Percentiles rank a stretch among this genome's conserved stretches.
phyloP scores from a whole-genome alignment of 2,797 vertebrate genomes.

The Benthosema pterotum region DNA sequence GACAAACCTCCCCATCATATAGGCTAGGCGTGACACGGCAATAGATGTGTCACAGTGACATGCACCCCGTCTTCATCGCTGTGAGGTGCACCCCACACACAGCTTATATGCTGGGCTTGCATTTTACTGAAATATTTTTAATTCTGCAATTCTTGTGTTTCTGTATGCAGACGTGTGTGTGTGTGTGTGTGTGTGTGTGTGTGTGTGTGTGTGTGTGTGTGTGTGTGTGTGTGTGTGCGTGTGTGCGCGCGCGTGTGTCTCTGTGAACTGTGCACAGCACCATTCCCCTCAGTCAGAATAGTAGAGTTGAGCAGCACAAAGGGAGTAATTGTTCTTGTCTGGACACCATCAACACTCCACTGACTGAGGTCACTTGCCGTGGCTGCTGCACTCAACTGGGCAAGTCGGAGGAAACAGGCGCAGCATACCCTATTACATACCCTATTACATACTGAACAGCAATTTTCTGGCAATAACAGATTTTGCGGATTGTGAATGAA shows the following conservation, averaged over 20 bases:
- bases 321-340: conserved; percentile 70
- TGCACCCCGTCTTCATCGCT: conserved; percentile 12
- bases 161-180: neutral
- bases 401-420: conserved; percentile 32
- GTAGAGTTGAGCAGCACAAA: conserved; percentile 67
- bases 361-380: conserved; percentile 27
- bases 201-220: conserved; percentile 13
- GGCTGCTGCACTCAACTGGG: conserved; percentile 46
- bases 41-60: conserved; percentile 35
- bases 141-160: conserved; percentile 45
- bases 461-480: neutral
- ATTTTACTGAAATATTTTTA: conserved; percentile 46
- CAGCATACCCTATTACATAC: conserved; percentile 54
- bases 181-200: too few species aligned
- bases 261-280: neutral
- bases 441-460: conserved; percentile 35
- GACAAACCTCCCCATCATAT: conserved; percentile 17
- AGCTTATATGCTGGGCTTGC: conserved; percentile 28
- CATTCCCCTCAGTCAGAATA: conserved; percentile 59
- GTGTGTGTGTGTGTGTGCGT: conserved; percentile 12
- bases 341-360: conserved; percentile 55
- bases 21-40: conserved; percentile 33
- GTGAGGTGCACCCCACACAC: too few species aligned
- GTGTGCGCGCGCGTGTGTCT: neutral
- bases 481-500: conserved; percentile 13